These are phyloP conservation scores for Engystomops pustulosus DNA, from an alignment of 2,113 vertebrate genomes.

Conservation along the genomic window DNA sequence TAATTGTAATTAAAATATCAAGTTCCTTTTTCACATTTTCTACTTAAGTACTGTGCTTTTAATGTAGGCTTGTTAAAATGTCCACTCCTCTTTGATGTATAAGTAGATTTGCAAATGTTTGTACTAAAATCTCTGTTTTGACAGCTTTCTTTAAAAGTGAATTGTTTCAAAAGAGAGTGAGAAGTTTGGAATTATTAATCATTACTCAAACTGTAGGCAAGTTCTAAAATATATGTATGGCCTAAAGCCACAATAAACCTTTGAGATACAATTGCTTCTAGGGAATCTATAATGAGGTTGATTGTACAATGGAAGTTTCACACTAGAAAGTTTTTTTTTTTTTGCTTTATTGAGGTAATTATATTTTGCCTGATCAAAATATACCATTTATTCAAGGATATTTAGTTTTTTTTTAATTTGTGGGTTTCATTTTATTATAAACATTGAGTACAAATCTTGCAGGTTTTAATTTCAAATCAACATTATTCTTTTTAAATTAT, in stretches of 20 bases:
- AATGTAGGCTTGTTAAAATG: background rate
- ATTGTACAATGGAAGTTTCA: background rate
- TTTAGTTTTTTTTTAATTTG: too few species aligned
- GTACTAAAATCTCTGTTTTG: conserved; percentile 6
- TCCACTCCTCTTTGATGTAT: conserved; percentile 4
- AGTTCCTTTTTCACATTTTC: background rate
- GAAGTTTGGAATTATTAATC: conserved; percentile 40
- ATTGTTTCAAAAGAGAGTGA: conserved; percentile 27
- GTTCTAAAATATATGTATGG: conserved; percentile 42
- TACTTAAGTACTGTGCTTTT: background rate
- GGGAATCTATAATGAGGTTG: conserved; percentile 30
- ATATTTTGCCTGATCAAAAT: conserved; percentile 5
- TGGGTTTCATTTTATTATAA: too few species aligned
- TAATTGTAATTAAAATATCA: too few species aligned
- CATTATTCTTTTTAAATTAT: too few species aligned
- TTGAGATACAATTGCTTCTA: conserved; percentile 39
- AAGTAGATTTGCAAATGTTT: conserved; percentile 34
- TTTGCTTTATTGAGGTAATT: background rate
- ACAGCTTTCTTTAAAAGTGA: conserved; percentile 22
- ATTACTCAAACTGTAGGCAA: conserved; percentile 30
- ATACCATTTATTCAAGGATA: too few species aligned
- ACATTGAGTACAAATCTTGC: too few species aligned
- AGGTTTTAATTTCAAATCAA: too few species aligned
- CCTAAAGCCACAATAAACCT: conserved; percentile 44
- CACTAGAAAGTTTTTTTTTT: conserved; percentile 22